phyloP scores from a whole-genome alignment of 2,888 invertebrate genomes.

The Entomobrya proxima region DNA sequence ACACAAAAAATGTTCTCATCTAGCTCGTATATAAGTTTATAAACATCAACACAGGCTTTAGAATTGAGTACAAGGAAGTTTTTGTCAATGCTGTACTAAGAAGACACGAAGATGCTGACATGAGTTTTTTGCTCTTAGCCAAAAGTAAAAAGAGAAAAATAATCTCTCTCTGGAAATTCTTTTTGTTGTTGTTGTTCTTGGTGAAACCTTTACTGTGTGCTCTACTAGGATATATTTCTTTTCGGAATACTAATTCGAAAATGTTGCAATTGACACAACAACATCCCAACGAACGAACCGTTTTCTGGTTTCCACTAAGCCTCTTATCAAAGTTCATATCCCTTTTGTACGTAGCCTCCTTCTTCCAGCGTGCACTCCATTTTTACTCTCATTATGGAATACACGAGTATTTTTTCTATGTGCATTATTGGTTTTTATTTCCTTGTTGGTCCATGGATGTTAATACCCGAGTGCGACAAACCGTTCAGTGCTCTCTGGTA shows the following conservation, averaged over 20 bases:
- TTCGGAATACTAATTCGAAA: background rate
- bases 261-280: constrained; percentile 19
- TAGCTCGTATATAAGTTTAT: background rate
- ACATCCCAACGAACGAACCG: background rate
- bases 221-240: background rate
- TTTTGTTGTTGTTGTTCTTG: constrained; percentile 5
- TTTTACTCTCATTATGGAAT: no score
- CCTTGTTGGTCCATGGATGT: no score
- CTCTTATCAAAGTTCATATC: constrained; percentile 11
- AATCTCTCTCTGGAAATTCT: constrained; percentile 7
- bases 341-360: background rate
- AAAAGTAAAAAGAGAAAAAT: background rate
- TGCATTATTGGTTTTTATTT: no score
- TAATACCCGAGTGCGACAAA: no score
- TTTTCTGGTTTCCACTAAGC: constrained; percentile 11
- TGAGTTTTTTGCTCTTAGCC: background rate
- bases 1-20: background rate
- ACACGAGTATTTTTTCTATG: no score
- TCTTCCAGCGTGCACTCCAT: no score
- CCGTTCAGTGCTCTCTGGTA: no score
- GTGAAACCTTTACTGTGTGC: background rate
- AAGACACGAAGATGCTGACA: background rate
- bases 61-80: no score
- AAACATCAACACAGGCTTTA: background rate
- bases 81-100: background rate